Base-by-base conservation (phyloP, 2,113 vertebrate species). In the Nibea coibor region DNA sequence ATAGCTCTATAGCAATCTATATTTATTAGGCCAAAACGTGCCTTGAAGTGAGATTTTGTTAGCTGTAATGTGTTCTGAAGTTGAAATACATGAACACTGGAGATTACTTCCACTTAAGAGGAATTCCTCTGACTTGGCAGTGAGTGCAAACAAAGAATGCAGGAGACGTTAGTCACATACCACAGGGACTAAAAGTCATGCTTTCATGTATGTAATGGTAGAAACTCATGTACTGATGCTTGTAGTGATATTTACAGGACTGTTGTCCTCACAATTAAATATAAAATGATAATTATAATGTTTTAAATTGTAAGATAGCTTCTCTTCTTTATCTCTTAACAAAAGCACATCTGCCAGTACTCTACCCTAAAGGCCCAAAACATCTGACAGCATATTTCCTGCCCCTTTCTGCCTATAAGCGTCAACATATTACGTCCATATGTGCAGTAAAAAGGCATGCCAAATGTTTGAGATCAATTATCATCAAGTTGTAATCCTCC, bases 381-480 rank as follows among this genome's bases (percentile, higher is more conserved):
- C 68, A 68, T 77, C 79, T n/a, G 81, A 81, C 75, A 65, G 72
- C 81, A 77, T 64, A 90, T 88, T 91, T 94, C 87, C 69, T 57
- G 63, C 28, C 17, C 81, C 57, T 82, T 81, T 9, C 78, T 72
- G 68, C 80, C 72, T 73, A 69, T 86, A 70, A 87, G 72, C 79
- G 69, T 81, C 67, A 70, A 77, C 86, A 91, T 86, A 89, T 86
- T 85, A 87, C 45, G 39, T 61, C 90, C 91, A 91, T 80, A 88
- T 93, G 93, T 89, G 87, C 84, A 82, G 69, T 57, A 54, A 57
- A 71, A 50, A 78, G 19, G 73, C 68, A 45, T 62, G 64, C 83
- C 92, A 92, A 93, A 93, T 87, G 89, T 85, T 90, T 88, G 86
- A 85, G 73, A 89, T 94, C 75, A 90, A 90, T 92, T 93, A 91